These are phyloP conservation scores for Drosophila ercepeae DNA, from an alignment of 1,140 invertebrate species.

Conservation along the genomic window DNA sequence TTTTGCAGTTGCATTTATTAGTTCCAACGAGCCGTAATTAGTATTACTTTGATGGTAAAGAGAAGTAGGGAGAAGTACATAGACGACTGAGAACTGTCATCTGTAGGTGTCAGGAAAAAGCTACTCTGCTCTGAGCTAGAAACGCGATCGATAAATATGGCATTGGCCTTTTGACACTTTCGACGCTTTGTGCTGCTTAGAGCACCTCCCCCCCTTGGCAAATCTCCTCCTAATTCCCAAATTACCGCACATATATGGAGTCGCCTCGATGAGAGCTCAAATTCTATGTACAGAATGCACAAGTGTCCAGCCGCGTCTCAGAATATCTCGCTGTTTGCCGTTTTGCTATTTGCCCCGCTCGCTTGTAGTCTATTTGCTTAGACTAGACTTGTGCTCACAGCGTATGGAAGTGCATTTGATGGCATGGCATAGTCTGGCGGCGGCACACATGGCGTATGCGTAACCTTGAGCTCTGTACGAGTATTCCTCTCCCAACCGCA, in stretches of 20 bases:
- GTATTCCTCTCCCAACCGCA: slow-evolving; percentile 52
- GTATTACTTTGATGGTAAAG: too few relatives aligned
- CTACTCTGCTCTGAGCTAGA: not conserved
- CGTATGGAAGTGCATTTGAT: slow-evolving; percentile 35
- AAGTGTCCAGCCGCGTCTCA: slow-evolving; percentile 52
- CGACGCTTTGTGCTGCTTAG: slow-evolving; percentile 44
- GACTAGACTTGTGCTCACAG: slow-evolving; percentile 30
- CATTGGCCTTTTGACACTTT: slow-evolving; percentile 48
- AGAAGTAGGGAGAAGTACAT: too few relatives aligned
- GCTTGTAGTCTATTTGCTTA: slow-evolving; percentile 70
- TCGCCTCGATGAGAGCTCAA: slow-evolving; percentile 28
- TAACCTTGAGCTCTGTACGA: slow-evolving; percentile 77
- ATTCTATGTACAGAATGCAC: slow-evolving; percentile 62
- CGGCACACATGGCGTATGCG: slow-evolving; percentile 77
- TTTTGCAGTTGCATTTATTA: slow-evolving; percentile 54
- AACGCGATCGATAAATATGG: slow-evolving; percentile 30
- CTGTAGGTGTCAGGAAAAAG: too few relatives aligned
- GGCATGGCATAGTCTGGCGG: slow-evolving; percentile 27
- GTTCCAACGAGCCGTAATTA: too few relatives aligned
- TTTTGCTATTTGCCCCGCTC: slow-evolving; percentile 57
- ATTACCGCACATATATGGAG: not conserved
- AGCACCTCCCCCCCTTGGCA: slow-evolving; percentile 3
- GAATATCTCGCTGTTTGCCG: slow-evolving; percentile 62
- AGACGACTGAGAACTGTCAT: too few relatives aligned
- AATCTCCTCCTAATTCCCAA: slow-evolving; percentile 5